Conservation (phyloP, 2,113 vertebrate species). For the Sturnus vulgaris region DNA sequence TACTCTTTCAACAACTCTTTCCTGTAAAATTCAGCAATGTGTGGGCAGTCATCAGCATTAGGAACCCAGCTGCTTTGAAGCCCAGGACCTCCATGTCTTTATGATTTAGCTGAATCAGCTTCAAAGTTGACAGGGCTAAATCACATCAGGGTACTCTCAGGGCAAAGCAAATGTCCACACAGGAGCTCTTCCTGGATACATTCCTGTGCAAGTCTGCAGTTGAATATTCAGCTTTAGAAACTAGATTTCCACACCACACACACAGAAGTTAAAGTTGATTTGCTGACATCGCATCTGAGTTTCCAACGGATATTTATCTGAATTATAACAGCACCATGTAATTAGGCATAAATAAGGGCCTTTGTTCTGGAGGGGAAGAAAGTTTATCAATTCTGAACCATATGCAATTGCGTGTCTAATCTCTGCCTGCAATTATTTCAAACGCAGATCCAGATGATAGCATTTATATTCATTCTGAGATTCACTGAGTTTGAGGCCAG, state of each 20-base stretch:
- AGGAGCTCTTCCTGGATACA: not conserved
- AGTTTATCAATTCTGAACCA: slow-evolving; percentile 37
- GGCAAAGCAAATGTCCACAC: not conserved
- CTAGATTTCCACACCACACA: not conserved
- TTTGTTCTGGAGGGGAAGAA: slow-evolving; percentile 28
- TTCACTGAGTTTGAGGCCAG: slow-evolving; percentile 36
- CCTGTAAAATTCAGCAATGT: not conserved
- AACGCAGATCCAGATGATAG: slow-evolving; percentile 45
- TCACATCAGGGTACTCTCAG: not conserved
- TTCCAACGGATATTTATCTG: not conserved
- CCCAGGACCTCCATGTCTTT: not conserved
- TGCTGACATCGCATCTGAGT: not conserved
- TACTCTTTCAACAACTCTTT: not conserved
- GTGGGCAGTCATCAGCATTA: not conserved
- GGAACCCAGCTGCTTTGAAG: not conserved
- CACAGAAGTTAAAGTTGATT: not conserved
- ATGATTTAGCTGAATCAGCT: not conserved
- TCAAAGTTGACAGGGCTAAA: not conserved
- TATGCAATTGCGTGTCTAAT: slow-evolving; percentile 53
- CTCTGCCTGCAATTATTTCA: slow-evolving; percentile 56
- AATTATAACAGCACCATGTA: slow-evolving; percentile 8
- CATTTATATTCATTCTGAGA: slow-evolving; percentile 55
- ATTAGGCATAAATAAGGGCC: slow-evolving; percentile 33
- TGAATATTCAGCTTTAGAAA: not conserved
- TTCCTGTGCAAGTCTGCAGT: not conserved